phyloP scores from a whole-genome alignment of 2,113 vertebrate genomes.

The Neolamprologus tretocephalus region DNA sequence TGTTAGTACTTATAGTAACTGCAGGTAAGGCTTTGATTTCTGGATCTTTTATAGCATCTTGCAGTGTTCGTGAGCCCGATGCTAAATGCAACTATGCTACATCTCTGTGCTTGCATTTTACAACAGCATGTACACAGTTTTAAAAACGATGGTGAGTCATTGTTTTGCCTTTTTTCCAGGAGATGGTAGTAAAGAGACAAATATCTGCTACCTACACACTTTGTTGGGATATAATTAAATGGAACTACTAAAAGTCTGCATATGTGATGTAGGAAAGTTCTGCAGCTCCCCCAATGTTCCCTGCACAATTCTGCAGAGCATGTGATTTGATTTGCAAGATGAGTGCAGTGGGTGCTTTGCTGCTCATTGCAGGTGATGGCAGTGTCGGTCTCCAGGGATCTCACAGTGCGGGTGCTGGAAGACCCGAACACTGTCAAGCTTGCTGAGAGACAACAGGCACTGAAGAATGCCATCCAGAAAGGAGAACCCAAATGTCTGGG shows the following conservation, averaged over 20 bases:
- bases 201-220: not conserved
- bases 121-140: not conserved
- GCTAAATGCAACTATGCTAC: not conserved
- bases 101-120: not conserved
- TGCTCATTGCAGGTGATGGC: constrained; percentile 51
- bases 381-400: constrained; percentile 55
- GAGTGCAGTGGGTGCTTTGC: not conserved
- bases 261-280: not conserved
- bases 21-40: not conserved
- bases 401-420: constrained; percentile 53
- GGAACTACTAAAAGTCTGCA: not conserved
- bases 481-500: constrained; percentile 67
- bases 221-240: not conserved
- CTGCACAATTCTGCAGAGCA: not conserved
- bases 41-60: not conserved
- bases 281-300: not conserved
- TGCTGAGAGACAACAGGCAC: constrained; percentile 23
- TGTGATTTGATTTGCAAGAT: not conserved
- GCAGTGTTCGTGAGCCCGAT: not conserved
- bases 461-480: constrained; percentile 42
- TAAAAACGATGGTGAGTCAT: not conserved
- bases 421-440: constrained; percentile 55
- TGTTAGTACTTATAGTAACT: not conserved
- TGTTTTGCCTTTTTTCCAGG: not conserved
- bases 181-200: not conserved